A percentile compares a stretch with the other conserved stretches of the same genome.
phyloP scores from a whole-genome alignment of 1,140 invertebrate species.

The Acromyrmex echinatior region DNA sequence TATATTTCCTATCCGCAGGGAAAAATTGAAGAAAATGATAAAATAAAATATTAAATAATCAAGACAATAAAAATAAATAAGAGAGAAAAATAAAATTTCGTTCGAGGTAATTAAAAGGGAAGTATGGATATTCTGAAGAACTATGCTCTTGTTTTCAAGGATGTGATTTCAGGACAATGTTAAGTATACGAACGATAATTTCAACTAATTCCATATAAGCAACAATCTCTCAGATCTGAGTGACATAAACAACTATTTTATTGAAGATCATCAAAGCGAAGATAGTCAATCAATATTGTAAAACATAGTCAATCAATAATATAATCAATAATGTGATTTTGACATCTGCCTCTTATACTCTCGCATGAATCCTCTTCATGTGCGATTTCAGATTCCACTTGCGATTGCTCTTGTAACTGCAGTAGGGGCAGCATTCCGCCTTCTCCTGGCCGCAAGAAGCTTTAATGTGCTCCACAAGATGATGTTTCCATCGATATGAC shows the following conservation, averaged over 20 bases:
- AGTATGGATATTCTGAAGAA: not conserved
- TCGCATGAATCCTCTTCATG: slow-evolving; percentile 81
- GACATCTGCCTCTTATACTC: not conserved
- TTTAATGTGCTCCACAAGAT: slow-evolving; percentile 85
- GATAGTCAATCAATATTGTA: not conserved
- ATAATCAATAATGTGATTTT: not conserved
- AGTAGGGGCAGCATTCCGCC: slow-evolving; percentile 85
- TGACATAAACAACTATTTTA: slow-evolving; percentile 33
- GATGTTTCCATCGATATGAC: slow-evolving; percentile 83
- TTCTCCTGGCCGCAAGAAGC: slow-evolving; percentile 85
- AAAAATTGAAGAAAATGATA: slow-evolving; percentile 19
- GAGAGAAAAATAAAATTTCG: not conserved
- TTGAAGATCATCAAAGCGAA: slow-evolving; percentile 47
- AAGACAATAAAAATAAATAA: not conserved
- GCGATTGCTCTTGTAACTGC: slow-evolving; percentile 84
- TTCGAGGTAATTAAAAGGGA: not conserved
- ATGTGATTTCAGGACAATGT: not conserved
- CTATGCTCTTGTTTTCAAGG: not conserved
- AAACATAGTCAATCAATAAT: slow-evolving; percentile 1
- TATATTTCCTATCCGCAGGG: not conserved
- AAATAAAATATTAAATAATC: not conserved
- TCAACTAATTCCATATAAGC: not conserved
- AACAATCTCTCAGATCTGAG: not conserved
- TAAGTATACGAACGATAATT: not conserved
- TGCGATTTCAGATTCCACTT: slow-evolving; percentile 86